Evolutionary conservation across 2,797 vertebrate genomes (phyloP).

Genomic region (Agapornis canus): DNA sequence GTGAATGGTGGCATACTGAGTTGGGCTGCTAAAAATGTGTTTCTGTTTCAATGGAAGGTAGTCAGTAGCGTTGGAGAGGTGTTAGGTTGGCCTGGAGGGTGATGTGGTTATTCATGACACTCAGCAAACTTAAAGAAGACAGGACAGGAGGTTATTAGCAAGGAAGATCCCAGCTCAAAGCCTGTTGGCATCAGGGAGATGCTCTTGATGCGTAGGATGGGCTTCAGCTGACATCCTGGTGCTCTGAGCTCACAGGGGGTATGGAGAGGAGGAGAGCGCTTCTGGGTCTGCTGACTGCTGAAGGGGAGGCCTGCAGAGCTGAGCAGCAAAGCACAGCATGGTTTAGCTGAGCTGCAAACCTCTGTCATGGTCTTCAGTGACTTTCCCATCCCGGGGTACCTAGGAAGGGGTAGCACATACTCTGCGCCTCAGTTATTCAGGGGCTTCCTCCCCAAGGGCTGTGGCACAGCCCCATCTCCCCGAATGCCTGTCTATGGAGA

Average conservation of each 20-base stretch:
- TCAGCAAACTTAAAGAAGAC: background rate
- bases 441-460: rapidly evolving
- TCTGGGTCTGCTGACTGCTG: too few species aligned
- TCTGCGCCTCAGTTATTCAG: rapidly evolving
- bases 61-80: rapidly evolving
- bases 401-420: rapidly evolving
- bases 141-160: background rate
- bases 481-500: background rate
- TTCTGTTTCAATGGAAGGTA: rapidly evolving
- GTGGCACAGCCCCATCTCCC: rapidly evolving
- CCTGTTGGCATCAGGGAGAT: background rate
- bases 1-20: background rate
- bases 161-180: background rate
- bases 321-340: rapidly evolving
- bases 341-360: background rate
- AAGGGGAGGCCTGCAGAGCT: background rate
- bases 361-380: rapidly evolving
- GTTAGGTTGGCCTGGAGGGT: background rate
- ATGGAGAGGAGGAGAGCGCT: rapidly evolving
- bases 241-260: rapidly evolving
- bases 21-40: background rate
- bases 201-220: rapidly evolving
- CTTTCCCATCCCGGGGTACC: background rate
- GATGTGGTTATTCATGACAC: background rate
- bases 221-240: rapidly evolving